phyloP scores from a whole-genome alignment of 2,888 invertebrate species.

The Rambutsinella grinnellia region DNA sequence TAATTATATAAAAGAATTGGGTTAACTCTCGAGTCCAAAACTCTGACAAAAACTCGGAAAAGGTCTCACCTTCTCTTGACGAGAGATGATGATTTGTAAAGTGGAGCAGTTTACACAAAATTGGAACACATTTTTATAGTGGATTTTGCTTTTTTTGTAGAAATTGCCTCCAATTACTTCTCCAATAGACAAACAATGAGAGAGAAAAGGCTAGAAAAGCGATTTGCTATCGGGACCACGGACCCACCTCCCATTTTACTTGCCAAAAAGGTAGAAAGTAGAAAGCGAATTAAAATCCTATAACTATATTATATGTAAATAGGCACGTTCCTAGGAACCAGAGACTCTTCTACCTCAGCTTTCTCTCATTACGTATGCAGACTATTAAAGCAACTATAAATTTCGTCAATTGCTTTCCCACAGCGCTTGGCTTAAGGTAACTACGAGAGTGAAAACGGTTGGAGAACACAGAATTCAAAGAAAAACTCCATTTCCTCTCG shows the following conservation, averaged over 20 bases:
- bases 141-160: slow-evolving; percentile 7
- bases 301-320: slow-evolving; percentile 29
- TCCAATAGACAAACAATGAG: slow-evolving; percentile 31
- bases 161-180: slow-evolving; percentile 50
- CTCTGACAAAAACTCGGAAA: too few relatives aligned
- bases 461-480: slow-evolving; percentile 16
- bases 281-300: slow-evolving; percentile 21
- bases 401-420: slow-evolving; percentile 55
- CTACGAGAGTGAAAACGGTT: slow-evolving; percentile 5
- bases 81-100: too few relatives aligned
- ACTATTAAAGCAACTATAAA: slow-evolving; percentile 54
- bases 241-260: not conserved
- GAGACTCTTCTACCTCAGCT: slow-evolving; percentile 13
- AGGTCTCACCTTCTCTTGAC: too few relatives aligned
- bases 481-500: slow-evolving; percentile 54
- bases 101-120: too few relatives aligned
- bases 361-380: slow-evolving; percentile 55
- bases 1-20: not conserved
- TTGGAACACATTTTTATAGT: too few relatives aligned
- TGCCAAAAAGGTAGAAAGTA: not conserved
- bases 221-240: not conserved
- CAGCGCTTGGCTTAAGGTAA: slow-evolving; percentile 40
- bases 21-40: too few relatives aligned
- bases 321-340: slow-evolving; percentile 16
- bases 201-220: not conserved